A percentile compares a stretch with the other conserved stretches of the same genome.
Conservation (phyloP, 2,113 vertebrate species). For the Athene noctua region DNA sequence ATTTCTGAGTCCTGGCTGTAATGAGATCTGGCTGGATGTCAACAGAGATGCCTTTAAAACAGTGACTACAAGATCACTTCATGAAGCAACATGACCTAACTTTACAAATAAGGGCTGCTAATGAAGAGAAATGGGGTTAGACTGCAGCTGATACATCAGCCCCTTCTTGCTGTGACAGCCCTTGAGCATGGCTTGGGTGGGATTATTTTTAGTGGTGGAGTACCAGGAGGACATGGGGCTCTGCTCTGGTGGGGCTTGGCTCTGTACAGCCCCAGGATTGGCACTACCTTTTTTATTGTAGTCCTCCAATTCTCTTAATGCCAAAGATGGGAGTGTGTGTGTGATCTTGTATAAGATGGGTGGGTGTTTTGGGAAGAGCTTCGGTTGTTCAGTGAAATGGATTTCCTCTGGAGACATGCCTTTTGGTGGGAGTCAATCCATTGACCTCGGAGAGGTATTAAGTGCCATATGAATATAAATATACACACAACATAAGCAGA, state of each 20-base stretch:
- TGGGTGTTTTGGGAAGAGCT: neutral
- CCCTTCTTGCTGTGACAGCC: neutral
- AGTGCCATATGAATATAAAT: neutral
- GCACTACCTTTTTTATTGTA: neutral
- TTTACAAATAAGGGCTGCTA: neutral
- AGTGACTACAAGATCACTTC: neutral
- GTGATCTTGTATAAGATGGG: neutral
- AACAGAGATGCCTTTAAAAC: neutral
- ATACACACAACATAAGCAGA: neutral
- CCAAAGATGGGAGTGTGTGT: neutral
- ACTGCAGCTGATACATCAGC: neutral
- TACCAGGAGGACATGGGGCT: neutral
- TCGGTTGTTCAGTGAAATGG: neutral
- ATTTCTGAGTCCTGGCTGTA: neutral
- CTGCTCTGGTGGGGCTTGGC: neutral
- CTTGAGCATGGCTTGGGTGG: neutral
- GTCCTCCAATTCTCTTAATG: neutral
- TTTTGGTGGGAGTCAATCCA: neutral
- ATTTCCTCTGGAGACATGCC: accelerated
- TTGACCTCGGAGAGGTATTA: neutral
- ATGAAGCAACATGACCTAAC: neutral
- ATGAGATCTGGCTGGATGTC: neutral
- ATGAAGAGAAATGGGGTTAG: neutral
- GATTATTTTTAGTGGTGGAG: neutral
- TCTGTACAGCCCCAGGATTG: accelerated